Conservation (phyloP, 2,888 invertebrate genomes). For the Gymnosoma rotundatum region DNA sequence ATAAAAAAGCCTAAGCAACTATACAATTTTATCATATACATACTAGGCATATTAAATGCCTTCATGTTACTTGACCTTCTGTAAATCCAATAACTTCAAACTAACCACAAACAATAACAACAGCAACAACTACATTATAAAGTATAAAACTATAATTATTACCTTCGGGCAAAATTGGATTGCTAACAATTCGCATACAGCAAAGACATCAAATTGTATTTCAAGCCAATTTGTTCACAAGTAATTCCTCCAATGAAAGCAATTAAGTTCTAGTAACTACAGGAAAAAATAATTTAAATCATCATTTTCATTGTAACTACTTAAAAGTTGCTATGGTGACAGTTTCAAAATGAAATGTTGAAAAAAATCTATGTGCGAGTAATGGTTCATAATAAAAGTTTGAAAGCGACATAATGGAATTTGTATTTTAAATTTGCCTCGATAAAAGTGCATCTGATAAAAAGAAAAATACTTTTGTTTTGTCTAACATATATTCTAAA, state of each 20-base stretch:
- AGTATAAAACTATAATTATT: slow-evolving; percentile 19
- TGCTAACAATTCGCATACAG: slow-evolving; percentile 5
- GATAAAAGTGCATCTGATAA: no score
- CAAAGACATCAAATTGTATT: slow-evolving; percentile 1
- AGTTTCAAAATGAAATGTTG: slow-evolving; percentile 18
- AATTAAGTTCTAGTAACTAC: not conserved
- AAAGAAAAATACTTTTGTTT: no score
- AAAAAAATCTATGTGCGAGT: not conserved
- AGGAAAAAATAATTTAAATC: not conserved
- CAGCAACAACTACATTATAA: not conserved
- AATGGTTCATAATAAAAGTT: no score
- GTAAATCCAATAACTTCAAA: not conserved
- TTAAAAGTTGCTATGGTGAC: not conserved
- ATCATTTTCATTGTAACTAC: slow-evolving; percentile 1
- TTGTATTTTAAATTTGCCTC: no score
- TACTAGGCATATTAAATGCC: no score
- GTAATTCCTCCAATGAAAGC: not conserved
- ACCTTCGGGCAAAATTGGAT: slow-evolving; percentile 20
- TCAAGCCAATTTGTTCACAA: slow-evolving; percentile 24
- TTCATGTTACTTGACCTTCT: not conserved
- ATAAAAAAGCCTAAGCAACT: not conserved
- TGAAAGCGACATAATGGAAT: no score
- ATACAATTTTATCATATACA: not conserved
- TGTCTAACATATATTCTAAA: no score
- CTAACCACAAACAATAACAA: not conserved